phyloP scores from a whole-genome alignment of 2,888 invertebrate genomes.

The Abscondita cerata region DNA sequence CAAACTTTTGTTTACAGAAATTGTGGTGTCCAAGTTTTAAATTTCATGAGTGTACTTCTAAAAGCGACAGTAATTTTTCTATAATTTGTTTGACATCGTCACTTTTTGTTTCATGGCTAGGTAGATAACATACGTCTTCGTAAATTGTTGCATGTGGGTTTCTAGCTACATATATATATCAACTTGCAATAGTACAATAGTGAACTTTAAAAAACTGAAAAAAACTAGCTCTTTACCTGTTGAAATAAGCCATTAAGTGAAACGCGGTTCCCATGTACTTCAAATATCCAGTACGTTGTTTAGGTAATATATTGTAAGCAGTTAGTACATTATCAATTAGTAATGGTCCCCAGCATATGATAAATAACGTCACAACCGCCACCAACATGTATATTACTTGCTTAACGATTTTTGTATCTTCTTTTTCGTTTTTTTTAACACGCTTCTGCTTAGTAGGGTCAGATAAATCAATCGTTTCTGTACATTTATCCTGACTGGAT shows the following conservation, averaged over 20 bases:
- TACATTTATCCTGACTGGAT: constrained; percentile 28
- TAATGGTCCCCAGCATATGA: constrained; percentile 73
- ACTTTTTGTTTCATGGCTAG: too few species aligned
- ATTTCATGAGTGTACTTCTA: too few species aligned
- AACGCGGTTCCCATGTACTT: constrained; percentile 70
- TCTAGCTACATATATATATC: too few species aligned
- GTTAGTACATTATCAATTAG: constrained; percentile 71
- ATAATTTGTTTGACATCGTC: too few species aligned
- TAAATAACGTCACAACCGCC: constrained; percentile 71
- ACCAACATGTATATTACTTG: constrained; percentile 80
- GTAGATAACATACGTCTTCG: too few species aligned
- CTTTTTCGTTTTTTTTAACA: constrained; percentile 34
- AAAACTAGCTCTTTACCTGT: too few species aligned
- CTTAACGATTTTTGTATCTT: constrained; percentile 51
- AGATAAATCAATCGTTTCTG: constrained; percentile 37
- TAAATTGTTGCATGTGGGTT: too few species aligned
- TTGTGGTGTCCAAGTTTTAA: too few species aligned
- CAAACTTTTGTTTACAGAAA: too few species aligned
- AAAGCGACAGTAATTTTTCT: too few species aligned
- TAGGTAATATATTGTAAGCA: constrained; percentile 64
- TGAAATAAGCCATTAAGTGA: constrained; percentile 72
- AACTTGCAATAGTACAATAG: too few species aligned
- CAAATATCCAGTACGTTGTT: constrained; percentile 60
- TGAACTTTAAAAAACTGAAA: too few species aligned
- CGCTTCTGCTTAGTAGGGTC: constrained; percentile 22